A percentile compares a stretch with the other conserved stretches of the same genome.
Conservation (phyloP, 2,797 vertebrate species). For the Capromys pilorides region DNA sequence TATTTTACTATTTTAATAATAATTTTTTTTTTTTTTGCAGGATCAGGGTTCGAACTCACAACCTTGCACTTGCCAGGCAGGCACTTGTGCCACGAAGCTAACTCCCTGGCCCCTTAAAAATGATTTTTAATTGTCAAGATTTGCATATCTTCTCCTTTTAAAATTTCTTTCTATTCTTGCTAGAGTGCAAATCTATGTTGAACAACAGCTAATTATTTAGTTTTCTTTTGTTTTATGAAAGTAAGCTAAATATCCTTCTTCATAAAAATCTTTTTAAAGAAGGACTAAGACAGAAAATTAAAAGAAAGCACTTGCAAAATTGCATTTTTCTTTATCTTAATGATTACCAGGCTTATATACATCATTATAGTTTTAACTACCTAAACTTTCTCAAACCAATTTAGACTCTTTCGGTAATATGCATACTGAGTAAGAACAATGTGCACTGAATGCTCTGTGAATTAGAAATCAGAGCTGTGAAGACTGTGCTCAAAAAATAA, state of each 20-base stretch:
- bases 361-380: constrained; percentile 76
- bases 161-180: neutral
- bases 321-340: constrained; percentile 76
- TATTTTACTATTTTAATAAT: neutral
- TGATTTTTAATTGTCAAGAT: neutral
- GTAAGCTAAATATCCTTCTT: constrained; percentile 3
- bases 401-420: constrained; percentile 71
- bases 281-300: constrained; percentile 62
- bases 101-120: too few relatives aligned
- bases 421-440: constrained; percentile 79
- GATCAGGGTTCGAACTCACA: too few relatives aligned
- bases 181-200: neutral
- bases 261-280: neutral
- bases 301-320: constrained; percentile 73
- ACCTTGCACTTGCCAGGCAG: too few relatives aligned
- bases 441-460: constrained; percentile 77
- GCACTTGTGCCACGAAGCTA: too few relatives aligned
- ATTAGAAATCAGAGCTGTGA: constrained; percentile 81
- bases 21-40: too few relatives aligned
- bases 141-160: neutral
- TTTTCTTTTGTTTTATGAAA: constrained; percentile 44
- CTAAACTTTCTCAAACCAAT: constrained; percentile 79
- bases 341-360: constrained; percentile 67
- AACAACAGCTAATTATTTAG: neutral
- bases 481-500: constrained; percentile 71